Conservation (phyloP, 2,797 vertebrate species). For the Apodemus agrarius region DNA sequence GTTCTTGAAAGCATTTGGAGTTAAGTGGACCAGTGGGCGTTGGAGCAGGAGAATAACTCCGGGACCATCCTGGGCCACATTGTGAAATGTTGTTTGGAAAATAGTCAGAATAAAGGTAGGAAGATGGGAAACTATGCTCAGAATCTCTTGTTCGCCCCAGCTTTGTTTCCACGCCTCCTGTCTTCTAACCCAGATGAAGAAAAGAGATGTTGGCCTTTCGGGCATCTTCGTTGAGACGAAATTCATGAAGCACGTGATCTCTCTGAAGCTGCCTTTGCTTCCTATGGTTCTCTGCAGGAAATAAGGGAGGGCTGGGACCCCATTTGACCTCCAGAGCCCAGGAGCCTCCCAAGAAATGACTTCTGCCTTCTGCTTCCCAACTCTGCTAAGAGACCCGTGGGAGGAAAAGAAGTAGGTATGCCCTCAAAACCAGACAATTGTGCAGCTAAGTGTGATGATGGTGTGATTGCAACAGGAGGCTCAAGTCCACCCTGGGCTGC, state of each 20-base stretch:
- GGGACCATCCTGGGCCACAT: not conserved
- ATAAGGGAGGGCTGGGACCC: not conserved
- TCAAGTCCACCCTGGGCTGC: not conserved
- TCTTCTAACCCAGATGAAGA: not conserved
- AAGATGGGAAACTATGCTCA: not conserved
- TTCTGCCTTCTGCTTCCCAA: not conserved
- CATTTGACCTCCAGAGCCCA: not conserved
- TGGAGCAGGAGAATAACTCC: not conserved
- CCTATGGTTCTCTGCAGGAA: not conserved
- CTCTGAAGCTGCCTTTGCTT: not conserved
- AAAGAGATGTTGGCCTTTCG: not conserved
- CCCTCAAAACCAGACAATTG: not conserved
- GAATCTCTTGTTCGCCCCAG: not conserved
- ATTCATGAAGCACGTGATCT: not conserved
- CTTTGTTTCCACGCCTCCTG: not conserved
- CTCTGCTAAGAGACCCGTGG: not conserved
- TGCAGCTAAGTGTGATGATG: not conserved
- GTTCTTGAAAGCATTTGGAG: not conserved
- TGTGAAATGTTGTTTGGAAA: not conserved
- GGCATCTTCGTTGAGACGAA: conserved; percentile 24
- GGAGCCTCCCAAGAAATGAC: rapidly evolving
- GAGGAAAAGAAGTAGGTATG: not conserved
- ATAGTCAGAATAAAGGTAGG: not conserved
- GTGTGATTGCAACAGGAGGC: not conserved
- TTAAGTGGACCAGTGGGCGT: not conserved